These are phyloP conservation scores for Nycticorax nycticorax DNA, from an alignment of 2,113 vertebrate genomes.

Conservation along the genomic window DNA sequence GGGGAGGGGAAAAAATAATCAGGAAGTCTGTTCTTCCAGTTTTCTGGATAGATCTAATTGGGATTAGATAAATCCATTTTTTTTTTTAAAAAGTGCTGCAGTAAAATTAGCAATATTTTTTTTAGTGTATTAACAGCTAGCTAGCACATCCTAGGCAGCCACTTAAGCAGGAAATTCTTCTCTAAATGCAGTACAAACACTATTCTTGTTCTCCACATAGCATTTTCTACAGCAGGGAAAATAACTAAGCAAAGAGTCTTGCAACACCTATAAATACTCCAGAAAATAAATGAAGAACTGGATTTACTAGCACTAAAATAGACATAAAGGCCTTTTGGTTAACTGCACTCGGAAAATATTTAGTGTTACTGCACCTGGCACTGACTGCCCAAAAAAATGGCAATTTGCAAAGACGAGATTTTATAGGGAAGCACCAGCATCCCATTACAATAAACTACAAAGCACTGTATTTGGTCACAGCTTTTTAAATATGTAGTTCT, in stretches of 20 bases:
- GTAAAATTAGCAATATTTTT: background rate
- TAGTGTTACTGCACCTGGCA: background rate
- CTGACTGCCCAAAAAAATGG: background rate
- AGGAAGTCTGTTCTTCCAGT: background rate
- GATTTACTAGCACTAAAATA: slow-evolving; percentile 19
- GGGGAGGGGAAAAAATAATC: background rate
- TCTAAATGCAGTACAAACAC: background rate
- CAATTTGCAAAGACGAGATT: background rate
- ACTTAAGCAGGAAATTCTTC: background rate
- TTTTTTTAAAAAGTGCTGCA: background rate
- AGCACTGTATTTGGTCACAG: slow-evolving; percentile 8
- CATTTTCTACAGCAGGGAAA: background rate
- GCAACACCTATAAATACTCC: background rate
- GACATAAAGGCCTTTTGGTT: slow-evolving; percentile 11
- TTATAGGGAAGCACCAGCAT: background rate
- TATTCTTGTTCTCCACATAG: background rate
- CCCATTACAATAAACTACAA: slow-evolving; percentile 17
- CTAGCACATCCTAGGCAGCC: background rate
- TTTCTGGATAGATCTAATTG: background rate
- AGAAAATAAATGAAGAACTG: slow-evolving; percentile 3
- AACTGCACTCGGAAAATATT: background rate
- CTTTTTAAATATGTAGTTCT: background rate
- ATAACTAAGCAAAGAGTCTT: background rate
- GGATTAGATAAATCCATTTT: background rate
- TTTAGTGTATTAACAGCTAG: background rate